Percentiles rank a stretch among this genome's conserved stretches.
Conservation (phyloP, 2,797 vertebrate species). For the Chiroxiphia lanceolata region DNA sequence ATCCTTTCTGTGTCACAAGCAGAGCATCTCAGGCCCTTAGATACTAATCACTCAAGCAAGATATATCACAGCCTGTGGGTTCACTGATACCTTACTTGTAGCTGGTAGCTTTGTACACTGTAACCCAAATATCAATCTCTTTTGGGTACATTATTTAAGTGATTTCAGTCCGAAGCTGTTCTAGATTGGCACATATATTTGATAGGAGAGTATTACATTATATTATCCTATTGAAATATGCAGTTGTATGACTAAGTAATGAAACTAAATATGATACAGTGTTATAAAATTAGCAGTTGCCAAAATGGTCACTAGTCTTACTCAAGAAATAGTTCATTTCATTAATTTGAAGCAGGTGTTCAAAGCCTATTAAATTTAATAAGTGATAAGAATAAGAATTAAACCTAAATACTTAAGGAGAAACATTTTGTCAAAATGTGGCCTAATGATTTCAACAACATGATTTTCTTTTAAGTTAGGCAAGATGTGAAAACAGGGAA, state of each 20-base stretch:
- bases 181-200: background rate
- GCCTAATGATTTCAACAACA: background rate
- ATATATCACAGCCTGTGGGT: background rate
- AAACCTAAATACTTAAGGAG: background rate
- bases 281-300: background rate
- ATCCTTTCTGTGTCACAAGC: background rate
- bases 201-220: background rate
- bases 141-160: background rate
- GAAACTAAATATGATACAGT: background rate
- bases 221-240: background rate
- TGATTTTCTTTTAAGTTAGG: background rate
- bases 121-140: background rate
- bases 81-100: background rate
- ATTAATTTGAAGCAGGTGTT: background rate
- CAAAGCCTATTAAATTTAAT: background rate
- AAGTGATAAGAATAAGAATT: background rate
- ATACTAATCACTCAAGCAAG: background rate
- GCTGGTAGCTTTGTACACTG: background rate
- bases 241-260: background rate
- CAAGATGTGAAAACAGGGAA: background rate
- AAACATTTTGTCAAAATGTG: background rate
- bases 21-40: background rate
- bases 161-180: background rate
- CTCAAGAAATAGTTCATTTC: background rate
- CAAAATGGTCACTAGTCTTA: background rate